Evolutionary conservation across 2,888 invertebrate genomes (phyloP).

Genomic region (Chaitophorus viminalis): DNA sequence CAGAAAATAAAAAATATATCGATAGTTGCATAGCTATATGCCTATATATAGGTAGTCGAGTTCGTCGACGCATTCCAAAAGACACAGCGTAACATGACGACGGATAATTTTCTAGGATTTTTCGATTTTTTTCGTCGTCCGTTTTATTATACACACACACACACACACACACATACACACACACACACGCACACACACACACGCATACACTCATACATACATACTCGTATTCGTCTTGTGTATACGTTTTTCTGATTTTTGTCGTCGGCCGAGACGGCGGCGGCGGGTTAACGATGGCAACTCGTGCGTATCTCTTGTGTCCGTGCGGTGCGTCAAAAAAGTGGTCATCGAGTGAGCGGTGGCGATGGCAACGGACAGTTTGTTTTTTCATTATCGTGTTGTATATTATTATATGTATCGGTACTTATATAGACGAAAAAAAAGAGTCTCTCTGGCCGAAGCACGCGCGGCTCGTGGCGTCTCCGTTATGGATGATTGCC

Average conservation of each 20-base stretch:
- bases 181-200: neutral
- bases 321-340: conserved; percentile 21
- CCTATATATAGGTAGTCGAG: conserved; percentile 11
- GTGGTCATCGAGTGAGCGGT: conserved; percentile 54
- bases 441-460: neutral
- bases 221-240: neutral
- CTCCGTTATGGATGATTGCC: conserved; percentile 55
- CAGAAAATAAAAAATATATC: neutral
- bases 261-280: conserved; percentile 25
- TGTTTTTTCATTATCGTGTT: conserved; percentile 50
- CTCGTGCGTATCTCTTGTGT: conserved; percentile 57
- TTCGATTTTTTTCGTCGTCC: conserved; percentile 22
- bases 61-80: conserved; percentile 47
- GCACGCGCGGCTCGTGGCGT: conserved; percentile 61
- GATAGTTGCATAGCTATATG: neutral
- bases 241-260: conserved; percentile 54
- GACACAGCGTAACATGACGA: conserved; percentile 58
- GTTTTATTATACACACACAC: conserved; percentile 14
- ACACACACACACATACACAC: neutral
- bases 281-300: conserved; percentile 52
- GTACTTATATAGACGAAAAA: conserved; percentile 6
- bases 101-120: conserved; percentile 45
- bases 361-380: conserved; percentile 24
- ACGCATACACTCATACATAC: neutral
- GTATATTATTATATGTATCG: neutral